These are phyloP conservation scores for Cavia porcellus DNA, from an alignment of 2,113 vertebrate genomes.

Conservation along the genomic window DNA sequence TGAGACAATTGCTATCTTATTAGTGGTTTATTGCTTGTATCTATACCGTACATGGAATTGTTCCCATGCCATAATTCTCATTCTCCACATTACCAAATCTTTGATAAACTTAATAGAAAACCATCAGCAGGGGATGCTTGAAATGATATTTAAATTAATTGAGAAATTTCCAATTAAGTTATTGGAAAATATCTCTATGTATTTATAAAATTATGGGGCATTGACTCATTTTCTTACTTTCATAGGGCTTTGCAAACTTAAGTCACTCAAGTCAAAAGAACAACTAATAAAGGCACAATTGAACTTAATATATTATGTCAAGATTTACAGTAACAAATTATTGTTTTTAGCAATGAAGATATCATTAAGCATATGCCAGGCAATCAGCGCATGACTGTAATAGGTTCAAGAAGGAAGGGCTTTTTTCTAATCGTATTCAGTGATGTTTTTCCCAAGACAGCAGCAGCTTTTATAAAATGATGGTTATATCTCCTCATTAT, in stretches of 20 bases:
- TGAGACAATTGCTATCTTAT: not conserved
- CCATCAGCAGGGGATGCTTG: conserved; percentile 27
- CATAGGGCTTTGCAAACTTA: conserved; percentile 42
- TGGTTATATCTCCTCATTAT: conserved; percentile 91
- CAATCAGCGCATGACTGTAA: conserved; percentile 85
- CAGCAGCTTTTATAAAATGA: conserved; percentile 91
- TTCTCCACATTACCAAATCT: not conserved
- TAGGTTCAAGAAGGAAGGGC: conserved; percentile 87
- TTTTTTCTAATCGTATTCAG: conserved; percentile 87
- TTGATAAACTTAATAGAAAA: conserved; percentile 51
- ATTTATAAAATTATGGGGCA: conserved; percentile 44
- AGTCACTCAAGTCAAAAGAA: conserved; percentile 69
- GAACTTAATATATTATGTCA: conserved; percentile 84
- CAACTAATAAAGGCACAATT: conserved; percentile 79
- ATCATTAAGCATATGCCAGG: conserved; percentile 89
- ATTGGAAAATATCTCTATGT: conserved; percentile 5
- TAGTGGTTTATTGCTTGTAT: not conserved
- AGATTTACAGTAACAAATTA: conserved; percentile 87
- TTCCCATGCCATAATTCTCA: conserved; percentile 29
- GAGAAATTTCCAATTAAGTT: conserved; percentile 66
- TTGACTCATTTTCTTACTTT: conserved; percentile 60
- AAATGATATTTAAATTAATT: conserved; percentile 73
- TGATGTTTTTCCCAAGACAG: conserved; percentile 89
- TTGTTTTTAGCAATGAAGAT: conserved; percentile 86
- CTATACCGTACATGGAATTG: not conserved